Conservation (phyloP, 1,140 invertebrate species). For the Harlomillsia oculata region DNA sequence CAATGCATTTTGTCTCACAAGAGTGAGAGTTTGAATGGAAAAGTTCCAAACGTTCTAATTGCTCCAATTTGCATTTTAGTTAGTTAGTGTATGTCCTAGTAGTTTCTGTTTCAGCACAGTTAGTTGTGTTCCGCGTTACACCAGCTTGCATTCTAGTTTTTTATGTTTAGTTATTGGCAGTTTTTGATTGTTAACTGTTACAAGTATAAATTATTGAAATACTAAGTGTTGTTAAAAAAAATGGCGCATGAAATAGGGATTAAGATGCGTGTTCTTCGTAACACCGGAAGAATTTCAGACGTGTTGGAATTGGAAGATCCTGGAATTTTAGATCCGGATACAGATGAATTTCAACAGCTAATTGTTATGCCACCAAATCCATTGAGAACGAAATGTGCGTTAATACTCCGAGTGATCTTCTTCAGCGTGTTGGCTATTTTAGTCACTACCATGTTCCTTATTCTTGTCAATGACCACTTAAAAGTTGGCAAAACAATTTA, state of each 20-base stretch:
- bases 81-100: too few species aligned
- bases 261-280: conserved; percentile 25
- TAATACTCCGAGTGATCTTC: conserved; percentile 12
- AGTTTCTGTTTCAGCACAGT: too few species aligned
- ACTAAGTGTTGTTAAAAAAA: conserved; percentile 1
- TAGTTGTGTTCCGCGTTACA: too few species aligned
- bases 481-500: too few species aligned
- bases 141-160: too few species aligned
- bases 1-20: too few species aligned
- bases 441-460: conserved; percentile 3
- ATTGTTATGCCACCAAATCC: conserved; percentile 21
- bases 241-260: conserved; percentile 16
- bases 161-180: too few species aligned
- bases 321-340: background rate
- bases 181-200: too few species aligned
- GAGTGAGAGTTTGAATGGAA: too few species aligned
- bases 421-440: conserved; percentile 6
- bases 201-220: background rate
- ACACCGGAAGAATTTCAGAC: background rate
- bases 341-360: conserved; percentile 23
- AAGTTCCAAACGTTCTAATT: too few species aligned
- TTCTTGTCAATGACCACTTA: conserved; percentile 20
- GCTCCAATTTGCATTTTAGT: too few species aligned
- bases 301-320: background rate
- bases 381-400: conserved; percentile 10